Percentiles rank a stretch among this genome's conserved stretches.
Evolutionary conservation across 2,888 invertebrate species (phyloP).

Genomic region (Calameuta filiformis): DNA sequence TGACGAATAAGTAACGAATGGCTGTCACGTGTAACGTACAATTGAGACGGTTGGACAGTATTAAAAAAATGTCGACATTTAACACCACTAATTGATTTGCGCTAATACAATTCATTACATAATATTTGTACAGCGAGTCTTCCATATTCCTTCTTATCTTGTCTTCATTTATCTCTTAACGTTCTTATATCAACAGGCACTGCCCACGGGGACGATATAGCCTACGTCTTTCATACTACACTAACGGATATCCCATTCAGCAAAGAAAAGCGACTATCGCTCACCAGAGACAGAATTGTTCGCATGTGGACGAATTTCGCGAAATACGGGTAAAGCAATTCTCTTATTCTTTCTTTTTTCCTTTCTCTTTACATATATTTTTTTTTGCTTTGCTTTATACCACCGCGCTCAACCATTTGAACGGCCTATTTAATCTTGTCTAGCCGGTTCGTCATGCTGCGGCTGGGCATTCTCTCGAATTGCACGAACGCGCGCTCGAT

Average conservation of each 20-base stretch:
- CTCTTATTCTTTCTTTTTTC: background rate
- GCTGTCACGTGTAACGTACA: background rate
- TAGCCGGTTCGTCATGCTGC: background rate
- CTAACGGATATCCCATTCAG: conserved; percentile 30
- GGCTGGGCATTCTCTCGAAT: background rate
- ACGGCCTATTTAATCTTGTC: background rate
- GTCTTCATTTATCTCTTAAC: background rate
- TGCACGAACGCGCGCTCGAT: background rate
- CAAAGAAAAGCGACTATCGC: conserved; percentile 50
- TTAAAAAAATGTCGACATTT: background rate
- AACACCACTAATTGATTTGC: background rate
- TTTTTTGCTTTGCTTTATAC: background rate
- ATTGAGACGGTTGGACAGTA: background rate
- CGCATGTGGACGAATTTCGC: conserved; percentile 76
- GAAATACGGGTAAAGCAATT: conserved; percentile 29
- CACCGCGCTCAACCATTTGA: background rate
- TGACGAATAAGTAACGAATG: background rate
- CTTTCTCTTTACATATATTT: background rate
- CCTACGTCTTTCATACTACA: conserved; percentile 68
- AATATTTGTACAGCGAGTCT: background rate
- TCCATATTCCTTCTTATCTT: background rate
- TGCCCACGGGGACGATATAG: conserved; percentile 73
- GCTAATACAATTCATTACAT: background rate
- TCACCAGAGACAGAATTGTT: conserved; percentile 67
- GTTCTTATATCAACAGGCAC: conserved; percentile 60